phyloP scores from a whole-genome alignment of 2,888 invertebrate species.

The Apodemia duryi region DNA sequence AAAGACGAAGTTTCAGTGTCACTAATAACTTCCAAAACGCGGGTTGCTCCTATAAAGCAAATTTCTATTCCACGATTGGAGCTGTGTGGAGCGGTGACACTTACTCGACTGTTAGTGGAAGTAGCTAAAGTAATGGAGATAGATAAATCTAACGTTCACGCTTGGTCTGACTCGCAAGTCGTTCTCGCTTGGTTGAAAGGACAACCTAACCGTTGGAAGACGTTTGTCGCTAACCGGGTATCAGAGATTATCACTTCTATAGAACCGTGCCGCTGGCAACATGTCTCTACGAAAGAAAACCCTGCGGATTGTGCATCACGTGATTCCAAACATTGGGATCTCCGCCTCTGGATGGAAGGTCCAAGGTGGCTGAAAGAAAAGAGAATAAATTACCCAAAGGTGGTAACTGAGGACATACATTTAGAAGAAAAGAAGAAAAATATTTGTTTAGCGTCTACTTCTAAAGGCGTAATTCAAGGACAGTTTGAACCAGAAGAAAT shows the following conservation, averaged over 20 bases:
- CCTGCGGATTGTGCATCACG: constrained; percentile 38
- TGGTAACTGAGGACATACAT: neutral
- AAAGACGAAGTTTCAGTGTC: constrained; percentile 16
- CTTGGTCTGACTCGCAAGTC: constrained; percentile 26
- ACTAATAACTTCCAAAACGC: constrained; percentile 14
- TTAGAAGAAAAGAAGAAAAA: neutral
- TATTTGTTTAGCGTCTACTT: neutral
- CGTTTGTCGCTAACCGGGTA: constrained; percentile 24
- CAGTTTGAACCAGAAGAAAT: constrained; percentile 1
- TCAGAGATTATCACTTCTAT: constrained; percentile 29
- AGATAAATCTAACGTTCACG: constrained; percentile 14
- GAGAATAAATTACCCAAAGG: constrained; percentile 6
- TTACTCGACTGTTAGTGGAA: constrained; percentile 20
- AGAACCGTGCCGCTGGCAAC: constrained; percentile 29
- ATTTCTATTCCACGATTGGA: constrained; percentile 19
- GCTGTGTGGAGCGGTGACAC: constrained; percentile 17
- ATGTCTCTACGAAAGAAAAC: constrained; percentile 31
- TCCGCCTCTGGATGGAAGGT: constrained; percentile 28
- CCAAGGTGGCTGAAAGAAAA: constrained; percentile 26
- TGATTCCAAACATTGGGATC: constrained; percentile 26
- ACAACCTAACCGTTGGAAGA: constrained; percentile 24
- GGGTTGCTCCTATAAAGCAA: constrained; percentile 17
- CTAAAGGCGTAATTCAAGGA: neutral
- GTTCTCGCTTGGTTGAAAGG: constrained; percentile 24
- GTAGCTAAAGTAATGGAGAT: constrained; percentile 17